Evolutionary conservation across 2,797 vertebrate species (phyloP).

Genomic region (Oophaga sylvatica): DNA sequence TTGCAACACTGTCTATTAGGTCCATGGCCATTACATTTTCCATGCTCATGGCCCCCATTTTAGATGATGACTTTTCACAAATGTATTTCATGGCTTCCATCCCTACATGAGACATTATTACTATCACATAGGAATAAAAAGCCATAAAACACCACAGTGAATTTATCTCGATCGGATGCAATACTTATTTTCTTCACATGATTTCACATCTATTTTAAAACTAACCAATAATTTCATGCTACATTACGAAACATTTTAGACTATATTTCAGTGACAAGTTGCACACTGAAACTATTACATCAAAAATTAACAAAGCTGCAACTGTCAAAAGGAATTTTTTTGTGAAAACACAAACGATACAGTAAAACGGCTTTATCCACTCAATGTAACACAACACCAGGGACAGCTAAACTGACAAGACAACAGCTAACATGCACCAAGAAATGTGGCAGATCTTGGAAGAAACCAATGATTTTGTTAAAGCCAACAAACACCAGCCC

Average conservation of each 20-base stretch:
- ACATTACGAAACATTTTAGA: slow-evolving; percentile 77
- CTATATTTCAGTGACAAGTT: slow-evolving; percentile 77
- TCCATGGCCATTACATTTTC: slow-evolving; percentile 73
- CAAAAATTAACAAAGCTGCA: slow-evolving; percentile 75
- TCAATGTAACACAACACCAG: slow-evolving; percentile 77
- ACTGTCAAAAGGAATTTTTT: slow-evolving; percentile 71
- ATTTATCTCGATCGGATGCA: slow-evolving; percentile 85
- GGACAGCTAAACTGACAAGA: slow-evolving; percentile 68
- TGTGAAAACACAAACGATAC: slow-evolving; percentile 75
- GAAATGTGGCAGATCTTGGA: slow-evolving; percentile 68
- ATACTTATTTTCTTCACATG: slow-evolving; percentile 83
- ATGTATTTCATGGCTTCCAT: slow-evolving; percentile 98
- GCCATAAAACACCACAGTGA: slow-evolving; percentile 98
- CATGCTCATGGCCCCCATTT: slow-evolving; percentile 81
- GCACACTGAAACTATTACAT: slow-evolving; percentile 76
- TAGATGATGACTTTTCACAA: slow-evolving; percentile 90
- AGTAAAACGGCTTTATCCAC: slow-evolving; percentile 72
- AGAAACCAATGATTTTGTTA: slow-evolving; percentile 33
- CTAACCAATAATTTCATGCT: slow-evolving; percentile 81
- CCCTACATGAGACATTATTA: slow-evolving; percentile 97
- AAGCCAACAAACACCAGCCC: slow-evolving; percentile 48
- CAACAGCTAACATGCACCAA: slow-evolving; percentile 75
- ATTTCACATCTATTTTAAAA: slow-evolving; percentile 81
- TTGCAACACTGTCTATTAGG: slow-evolving; percentile 68
- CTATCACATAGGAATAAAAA: slow-evolving; percentile 99